Percentiles rank a stretch among this genome's conserved stretches.
Conservation (phyloP, 2,888 invertebrate species). For the Zaprionus lineosus region DNA sequence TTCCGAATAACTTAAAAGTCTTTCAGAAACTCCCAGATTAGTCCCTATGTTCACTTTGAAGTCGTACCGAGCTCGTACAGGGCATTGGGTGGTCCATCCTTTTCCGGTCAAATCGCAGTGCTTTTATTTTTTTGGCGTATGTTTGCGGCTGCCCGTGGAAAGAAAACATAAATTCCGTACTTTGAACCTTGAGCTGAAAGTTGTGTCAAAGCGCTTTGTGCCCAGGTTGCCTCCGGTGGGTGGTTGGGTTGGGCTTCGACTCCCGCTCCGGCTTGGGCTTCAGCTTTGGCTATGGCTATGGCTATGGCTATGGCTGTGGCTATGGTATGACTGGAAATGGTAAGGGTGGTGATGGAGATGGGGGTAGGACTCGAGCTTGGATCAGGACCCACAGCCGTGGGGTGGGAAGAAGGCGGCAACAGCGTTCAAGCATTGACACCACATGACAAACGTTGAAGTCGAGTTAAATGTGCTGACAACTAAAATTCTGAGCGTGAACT, state of each 20-base stretch:
- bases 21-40: too few relatives aligned
- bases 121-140: slow-evolving; percentile 39
- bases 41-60: too few relatives aligned
- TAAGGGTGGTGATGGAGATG: too few relatives aligned
- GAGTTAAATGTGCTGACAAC: slow-evolving; percentile 57
- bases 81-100: neutral
- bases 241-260: neutral
- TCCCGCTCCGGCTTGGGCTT: neutral
- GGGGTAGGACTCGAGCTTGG: too few relatives aligned
- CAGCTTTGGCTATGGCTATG: slow-evolving; percentile 1
- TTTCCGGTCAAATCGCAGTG: too few relatives aligned
- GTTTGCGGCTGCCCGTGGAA: slow-evolving; percentile 52
- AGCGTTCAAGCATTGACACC: slow-evolving; percentile 51
- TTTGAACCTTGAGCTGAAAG: slow-evolving; percentile 64
- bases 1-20: too few relatives aligned
- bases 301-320: slow-evolving; percentile 29
- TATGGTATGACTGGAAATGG: neutral
- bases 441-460: slow-evolving; percentile 43
- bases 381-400: too few relatives aligned
- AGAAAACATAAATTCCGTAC: slow-evolving; percentile 66
- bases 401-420: slow-evolving; percentile 26
- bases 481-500: slow-evolving; percentile 49
- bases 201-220: slow-evolving; percentile 63
- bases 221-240: slow-evolving; percentile 31
- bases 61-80: too few relatives aligned